Percentiles rank a stretch among this genome's conserved stretches.
phyloP scores from a whole-genome alignment of 2,888 invertebrate species.

The Rhogogaster chlorosoma region DNA sequence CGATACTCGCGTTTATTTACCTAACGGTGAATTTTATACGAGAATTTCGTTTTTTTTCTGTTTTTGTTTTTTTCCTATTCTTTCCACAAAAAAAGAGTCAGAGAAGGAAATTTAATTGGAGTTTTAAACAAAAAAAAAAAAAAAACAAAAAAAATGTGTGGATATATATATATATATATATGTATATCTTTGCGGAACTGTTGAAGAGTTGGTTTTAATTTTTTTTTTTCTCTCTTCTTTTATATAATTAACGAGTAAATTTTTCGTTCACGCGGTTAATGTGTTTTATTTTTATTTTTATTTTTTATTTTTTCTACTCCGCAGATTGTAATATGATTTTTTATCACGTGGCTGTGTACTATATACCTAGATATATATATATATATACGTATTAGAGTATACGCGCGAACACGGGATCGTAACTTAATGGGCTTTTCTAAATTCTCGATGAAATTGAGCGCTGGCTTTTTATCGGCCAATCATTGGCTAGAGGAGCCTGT shows the following conservation, averaged over 20 bases:
- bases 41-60: not conserved
- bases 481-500: constrained; percentile 15
- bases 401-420: not conserved
- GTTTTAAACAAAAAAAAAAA: not conserved
- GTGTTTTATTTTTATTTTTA: not conserved
- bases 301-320: not conserved
- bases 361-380: not conserved
- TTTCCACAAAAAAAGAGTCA: not conserved
- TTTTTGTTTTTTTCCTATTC: not conserved
- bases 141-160: not conserved
- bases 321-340: not conserved
- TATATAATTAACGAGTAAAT: not conserved
- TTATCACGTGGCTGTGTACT: no score
- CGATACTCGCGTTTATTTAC: constrained; percentile 17
- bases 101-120: not conserved
- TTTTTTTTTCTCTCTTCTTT: not conserved
- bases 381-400: not conserved
- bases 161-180: no score
- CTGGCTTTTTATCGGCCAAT: constrained; percentile 13
- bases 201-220: not conserved
- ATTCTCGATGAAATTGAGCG: constrained; percentile 19
- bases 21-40: not conserved
- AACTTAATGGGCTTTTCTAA: not conserved
- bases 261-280: not conserved
- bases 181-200: not conserved